Base-by-base conservation (phyloP, 1,140 invertebrate genomes). In the Cotesia vestalis region DNA sequence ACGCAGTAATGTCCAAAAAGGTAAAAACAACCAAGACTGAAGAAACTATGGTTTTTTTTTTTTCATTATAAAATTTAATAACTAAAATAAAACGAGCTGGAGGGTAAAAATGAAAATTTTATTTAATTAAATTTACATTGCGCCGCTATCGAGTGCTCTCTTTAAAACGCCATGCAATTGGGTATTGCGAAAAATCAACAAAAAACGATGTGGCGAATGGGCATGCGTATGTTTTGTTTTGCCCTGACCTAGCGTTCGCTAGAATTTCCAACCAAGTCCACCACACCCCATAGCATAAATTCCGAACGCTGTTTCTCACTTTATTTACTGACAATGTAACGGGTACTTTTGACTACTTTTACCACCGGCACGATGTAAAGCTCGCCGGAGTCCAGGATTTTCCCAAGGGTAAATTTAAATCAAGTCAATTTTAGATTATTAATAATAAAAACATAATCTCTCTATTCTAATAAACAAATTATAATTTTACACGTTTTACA, bases 181-280 rank as follows among this genome's bases (percentile, higher is more conserved):
- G 51, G 17, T 55, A 4, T 14, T 55, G 27, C 9, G n/a, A 20
- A 53, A 27, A 27, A 9, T 11, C 35, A 12, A 67, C 3, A 34
- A 12, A 12, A 12, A 9, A 46, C 40, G 6, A 8, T 46, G 5
- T 27, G 20, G 8, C 5, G 66, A 38, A 40, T 27, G 51, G 46
- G 52, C 51, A 51, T 67, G 52, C 12, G 62, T 67, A 36, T 11
- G 66, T 20, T 8, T 53, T 67, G 66, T 67, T 67, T 67, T 55
- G 51, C 12, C 66, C 66, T 67, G 66, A 67, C 66, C 66, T 67
- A 67, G 40, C 66, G 53, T 51, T 53, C 40, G 51, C 46, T 34
- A 12, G 51, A 34, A 4, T 9, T 55, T 55, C 40, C 17, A 17
- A n/a, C n/a, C 40, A 66, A 20, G n/a, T 40, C 6, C 14, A 34